Percentiles rank a stretch among this genome's conserved stretches.
Conservation (phyloP, 2,888 invertebrate species). For the Clitarchus hookeri region DNA sequence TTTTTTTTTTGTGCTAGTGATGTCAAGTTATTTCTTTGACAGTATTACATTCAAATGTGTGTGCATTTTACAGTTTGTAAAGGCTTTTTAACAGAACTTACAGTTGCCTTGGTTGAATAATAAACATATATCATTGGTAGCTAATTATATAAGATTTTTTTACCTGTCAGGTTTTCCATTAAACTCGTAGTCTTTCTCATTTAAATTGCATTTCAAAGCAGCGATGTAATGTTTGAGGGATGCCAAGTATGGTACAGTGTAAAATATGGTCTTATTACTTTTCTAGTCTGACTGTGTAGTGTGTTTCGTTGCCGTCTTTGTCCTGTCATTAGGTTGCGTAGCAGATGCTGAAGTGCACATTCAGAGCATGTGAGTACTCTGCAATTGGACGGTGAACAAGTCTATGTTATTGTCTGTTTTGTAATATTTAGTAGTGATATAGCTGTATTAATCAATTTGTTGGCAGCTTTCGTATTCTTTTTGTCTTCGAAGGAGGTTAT, state of each 20-base stretch:
- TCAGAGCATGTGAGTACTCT: neutral
- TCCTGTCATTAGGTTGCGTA: neutral
- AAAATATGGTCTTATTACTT: constrained; percentile 5
- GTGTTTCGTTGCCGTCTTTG: neutral
- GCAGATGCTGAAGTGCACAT: neutral
- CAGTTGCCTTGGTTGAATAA: neutral
- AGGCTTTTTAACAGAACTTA: neutral
- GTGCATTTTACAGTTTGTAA: neutral
- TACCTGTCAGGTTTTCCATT: neutral
- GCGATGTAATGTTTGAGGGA: neutral
- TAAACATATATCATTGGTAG: neutral
- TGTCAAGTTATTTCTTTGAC: neutral
- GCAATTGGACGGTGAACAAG: neutral
- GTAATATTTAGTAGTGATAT: neutral
- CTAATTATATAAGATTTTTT: neutral
- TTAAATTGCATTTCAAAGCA: neutral
- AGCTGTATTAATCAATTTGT: neutral
- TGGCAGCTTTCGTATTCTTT: constrained; percentile 9
- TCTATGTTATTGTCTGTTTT: neutral
- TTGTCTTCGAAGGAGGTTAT: neutral
- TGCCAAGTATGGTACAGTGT: neutral
- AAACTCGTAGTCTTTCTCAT: neutral
- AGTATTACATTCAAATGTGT: neutral
- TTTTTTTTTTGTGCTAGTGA: neutral
- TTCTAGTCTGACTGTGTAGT: neutral